A percentile compares a stretch with the other conserved stretches of the same genome.
These are phyloP conservation scores for Orchesella cincta DNA, from an alignment of 1,140 invertebrate genomes.

Conservation along the genomic window DNA sequence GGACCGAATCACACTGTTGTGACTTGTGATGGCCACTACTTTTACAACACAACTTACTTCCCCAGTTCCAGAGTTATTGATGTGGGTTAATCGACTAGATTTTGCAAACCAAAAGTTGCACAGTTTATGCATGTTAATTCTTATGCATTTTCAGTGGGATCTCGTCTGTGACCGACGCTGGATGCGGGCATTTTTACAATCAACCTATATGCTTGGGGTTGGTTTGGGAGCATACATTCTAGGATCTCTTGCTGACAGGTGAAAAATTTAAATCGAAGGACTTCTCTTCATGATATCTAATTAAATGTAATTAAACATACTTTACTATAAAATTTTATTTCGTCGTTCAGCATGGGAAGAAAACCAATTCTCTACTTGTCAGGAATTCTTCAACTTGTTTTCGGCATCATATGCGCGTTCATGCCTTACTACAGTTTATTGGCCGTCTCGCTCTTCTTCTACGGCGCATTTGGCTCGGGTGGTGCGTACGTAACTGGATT, in stretches of 20 bases:
- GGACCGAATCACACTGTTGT: background rate
- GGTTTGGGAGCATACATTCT: slow-evolving; percentile 79
- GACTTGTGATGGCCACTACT: slow-evolving; percentile 64
- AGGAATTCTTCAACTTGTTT: slow-evolving; percentile 46
- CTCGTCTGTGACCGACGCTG: slow-evolving; percentile 79
- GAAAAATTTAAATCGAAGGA: background rate
- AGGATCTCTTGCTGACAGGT: slow-evolving; percentile 82
- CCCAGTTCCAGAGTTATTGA: slow-evolving; percentile 71
- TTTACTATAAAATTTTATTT: background rate
- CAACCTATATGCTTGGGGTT: slow-evolving; percentile 81
- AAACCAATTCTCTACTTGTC: slow-evolving; percentile 74
- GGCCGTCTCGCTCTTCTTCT: slow-evolving; percentile 45
- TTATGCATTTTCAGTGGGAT: slow-evolving; percentile 66
- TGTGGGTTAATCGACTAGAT: slow-evolving; percentile 43
- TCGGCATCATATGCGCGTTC: slow-evolving; percentile 47
- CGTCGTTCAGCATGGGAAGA: slow-evolving; percentile 65
- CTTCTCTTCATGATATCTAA: background rate
- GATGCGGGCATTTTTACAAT: slow-evolving; percentile 76
- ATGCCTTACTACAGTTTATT: slow-evolving; percentile 43
- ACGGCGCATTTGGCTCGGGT: slow-evolving; percentile 49
- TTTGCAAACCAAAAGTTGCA: background rate
- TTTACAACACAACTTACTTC: slow-evolving; percentile 71
- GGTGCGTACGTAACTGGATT: slow-evolving; percentile 51
- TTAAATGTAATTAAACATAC: background rate
- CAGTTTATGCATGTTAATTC: background rate